phyloP scores from a whole-genome alignment of 2,888 invertebrate genomes.

The Drosophila vallismaia region DNA sequence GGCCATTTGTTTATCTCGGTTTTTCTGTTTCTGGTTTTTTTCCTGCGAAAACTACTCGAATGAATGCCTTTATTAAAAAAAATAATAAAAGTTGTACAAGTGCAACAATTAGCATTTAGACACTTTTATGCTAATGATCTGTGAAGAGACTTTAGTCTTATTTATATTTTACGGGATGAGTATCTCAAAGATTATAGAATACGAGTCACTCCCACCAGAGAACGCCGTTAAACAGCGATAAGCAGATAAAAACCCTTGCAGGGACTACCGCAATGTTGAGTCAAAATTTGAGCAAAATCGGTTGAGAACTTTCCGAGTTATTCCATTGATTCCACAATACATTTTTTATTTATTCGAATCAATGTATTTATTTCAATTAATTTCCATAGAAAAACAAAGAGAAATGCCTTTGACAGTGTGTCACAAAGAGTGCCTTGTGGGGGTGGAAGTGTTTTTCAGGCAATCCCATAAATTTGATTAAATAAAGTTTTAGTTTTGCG shows the following conservation, averaged over 20 bases:
- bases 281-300: no score
- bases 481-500: slow-evolving; percentile 73
- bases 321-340: no score
- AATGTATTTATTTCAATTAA: slow-evolving; percentile 22
- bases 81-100: slow-evolving; percentile 55
- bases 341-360: neutral
- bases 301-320: no score
- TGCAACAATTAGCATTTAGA: slow-evolving; percentile 52
- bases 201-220: no score
- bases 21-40: slow-evolving; percentile 2
- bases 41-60: slow-evolving; percentile 26
- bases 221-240: no score
- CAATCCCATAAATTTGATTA: slow-evolving; percentile 78
- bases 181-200: no score
- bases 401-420: slow-evolving; percentile 69
- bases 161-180: neutral
- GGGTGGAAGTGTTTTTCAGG: slow-evolving; percentile 24
- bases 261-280: no score
- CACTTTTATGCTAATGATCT: slow-evolving; percentile 14
- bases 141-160: neutral
- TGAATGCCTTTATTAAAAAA: slow-evolving; percentile 62
- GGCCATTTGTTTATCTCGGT: slow-evolving; percentile 37
- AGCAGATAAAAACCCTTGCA: no score
- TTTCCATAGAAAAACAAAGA: slow-evolving; percentile 17
- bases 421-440: slow-evolving; percentile 48